Conservation (phyloP, 2,797 vertebrate genomes). For the Jordanella pulchra region DNA sequence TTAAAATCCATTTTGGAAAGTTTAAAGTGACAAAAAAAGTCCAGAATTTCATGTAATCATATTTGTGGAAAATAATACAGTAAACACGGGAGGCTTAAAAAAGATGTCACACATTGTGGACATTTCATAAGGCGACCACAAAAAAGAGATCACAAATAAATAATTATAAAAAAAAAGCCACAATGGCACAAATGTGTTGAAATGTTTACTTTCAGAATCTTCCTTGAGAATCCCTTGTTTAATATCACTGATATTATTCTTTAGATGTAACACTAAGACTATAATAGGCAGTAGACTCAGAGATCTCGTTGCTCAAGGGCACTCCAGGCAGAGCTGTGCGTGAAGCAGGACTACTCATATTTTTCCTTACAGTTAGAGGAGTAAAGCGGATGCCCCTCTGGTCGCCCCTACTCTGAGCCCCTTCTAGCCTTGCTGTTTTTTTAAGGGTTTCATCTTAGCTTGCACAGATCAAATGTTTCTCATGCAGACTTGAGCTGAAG, state of each 20-base stretch:
- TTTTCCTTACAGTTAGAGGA: not conserved
- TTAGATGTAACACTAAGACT: not conserved
- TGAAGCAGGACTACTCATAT: not conserved
- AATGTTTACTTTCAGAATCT: too few species aligned
- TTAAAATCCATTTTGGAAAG: not conserved
- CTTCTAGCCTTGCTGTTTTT: not conserved
- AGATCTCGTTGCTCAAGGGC: not conserved
- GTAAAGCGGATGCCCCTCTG: not conserved
- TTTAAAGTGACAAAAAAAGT: too few species aligned
- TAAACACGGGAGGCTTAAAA: not conserved
- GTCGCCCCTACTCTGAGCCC: not conserved
- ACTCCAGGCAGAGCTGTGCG: not conserved
- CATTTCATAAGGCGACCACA: not conserved
- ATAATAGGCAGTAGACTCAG: not conserved
- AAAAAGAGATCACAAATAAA: too few species aligned
- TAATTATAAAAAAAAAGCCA: too few species aligned
- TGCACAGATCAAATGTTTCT: constrained; percentile 1
- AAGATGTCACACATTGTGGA: not conserved
- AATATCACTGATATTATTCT: not conserved
- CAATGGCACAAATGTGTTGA: not conserved
- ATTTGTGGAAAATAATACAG: not conserved
- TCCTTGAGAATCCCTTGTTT: too few species aligned
- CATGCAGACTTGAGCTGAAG: not conserved
- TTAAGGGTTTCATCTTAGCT: not conserved
- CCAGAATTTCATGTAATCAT: not conserved